Base-by-base conservation (phyloP, 1,140 invertebrate species). In the Apolygus lucorum region DNA sequence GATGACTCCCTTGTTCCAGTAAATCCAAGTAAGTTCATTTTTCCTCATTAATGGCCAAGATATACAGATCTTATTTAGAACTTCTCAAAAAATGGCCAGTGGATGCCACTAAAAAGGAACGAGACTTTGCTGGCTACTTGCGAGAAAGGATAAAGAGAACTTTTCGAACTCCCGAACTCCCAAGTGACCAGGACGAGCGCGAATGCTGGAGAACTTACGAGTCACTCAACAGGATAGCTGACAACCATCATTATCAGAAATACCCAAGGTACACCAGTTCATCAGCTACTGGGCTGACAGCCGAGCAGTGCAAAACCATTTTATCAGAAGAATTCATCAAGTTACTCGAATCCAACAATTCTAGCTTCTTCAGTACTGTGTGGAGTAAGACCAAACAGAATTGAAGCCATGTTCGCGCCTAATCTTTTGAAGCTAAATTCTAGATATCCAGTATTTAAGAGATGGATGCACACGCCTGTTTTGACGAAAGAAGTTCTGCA, bases 41-140 rank as follows among this genome's bases (percentile, higher is more conserved):
- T n/a, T n/a, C n/a, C n/a, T n/a, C n/a, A n/a, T 69, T 26, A 65
- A 86, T 88, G 86, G 84, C 85, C 76, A 81, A 82, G 72, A 82
- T 82, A 74, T 91, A 90, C 76, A 88, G 86, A 76, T 85, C 86
- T 77, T 90, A 89, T 78, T 77, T 89, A 24, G 85, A 83, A 79
- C 79, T 93, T 70, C 82, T 92, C 72, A 85, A 91, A 78, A 86
- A 86, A 77, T 93, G 90, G 90, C 90, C 90, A 28, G 72, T 90
- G 28, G 90, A 92, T 78, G 79, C 81, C 73, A 80, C 81, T 14
- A 93, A 92, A 83, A 77, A 79, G 26, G 82, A 74, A 79, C 92
- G 91, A 75, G 91, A 93, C 80, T 79, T 93, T 54, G 88, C 87
- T 67, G 84, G 88, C 75, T 83, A 86, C 75, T 85, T 95, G 71